phyloP scores from a whole-genome alignment of 2,113 vertebrate species.

The Arizona elegans region DNA sequence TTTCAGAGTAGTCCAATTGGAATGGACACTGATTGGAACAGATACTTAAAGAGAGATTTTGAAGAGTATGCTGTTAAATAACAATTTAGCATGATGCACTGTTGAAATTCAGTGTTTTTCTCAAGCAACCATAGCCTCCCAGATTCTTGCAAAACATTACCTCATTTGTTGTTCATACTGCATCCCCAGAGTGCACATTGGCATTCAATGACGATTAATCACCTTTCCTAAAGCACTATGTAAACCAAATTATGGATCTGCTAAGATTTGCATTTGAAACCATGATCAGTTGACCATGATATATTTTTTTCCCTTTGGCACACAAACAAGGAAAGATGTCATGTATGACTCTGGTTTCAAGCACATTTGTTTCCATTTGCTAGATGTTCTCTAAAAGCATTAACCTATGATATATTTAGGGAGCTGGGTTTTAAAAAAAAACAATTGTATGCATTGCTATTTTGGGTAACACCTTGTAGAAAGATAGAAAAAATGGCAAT shows the following conservation, averaged over 20 bases:
- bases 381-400: constrained; percentile 32
- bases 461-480: background rate
- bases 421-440: constrained; percentile 18
- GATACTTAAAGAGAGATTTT: background rate
- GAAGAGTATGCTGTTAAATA: background rate
- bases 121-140: constrained; percentile 42
- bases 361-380: constrained; percentile 39
- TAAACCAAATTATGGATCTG: constrained; percentile 29
- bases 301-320: background rate
- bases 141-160: constrained; percentile 64
- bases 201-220: constrained; percentile 37
- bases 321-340: background rate
- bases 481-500: background rate
- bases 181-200: constrained; percentile 42
- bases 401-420: constrained; percentile 23
- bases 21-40: background rate
- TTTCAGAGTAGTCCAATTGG: background rate
- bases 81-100: constrained; percentile 24
- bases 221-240: constrained; percentile 29
- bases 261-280: background rate
- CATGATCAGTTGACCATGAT: background rate
- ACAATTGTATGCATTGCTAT: accelerated
- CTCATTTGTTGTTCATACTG: constrained; percentile 52
- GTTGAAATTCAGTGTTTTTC: constrained; percentile 16
- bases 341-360: constrained; percentile 41